Percentiles rank a stretch among this genome's conserved stretches.
Conservation (phyloP, 2,113 vertebrate genomes). For the Paramormyrops kingsleyae region DNA sequence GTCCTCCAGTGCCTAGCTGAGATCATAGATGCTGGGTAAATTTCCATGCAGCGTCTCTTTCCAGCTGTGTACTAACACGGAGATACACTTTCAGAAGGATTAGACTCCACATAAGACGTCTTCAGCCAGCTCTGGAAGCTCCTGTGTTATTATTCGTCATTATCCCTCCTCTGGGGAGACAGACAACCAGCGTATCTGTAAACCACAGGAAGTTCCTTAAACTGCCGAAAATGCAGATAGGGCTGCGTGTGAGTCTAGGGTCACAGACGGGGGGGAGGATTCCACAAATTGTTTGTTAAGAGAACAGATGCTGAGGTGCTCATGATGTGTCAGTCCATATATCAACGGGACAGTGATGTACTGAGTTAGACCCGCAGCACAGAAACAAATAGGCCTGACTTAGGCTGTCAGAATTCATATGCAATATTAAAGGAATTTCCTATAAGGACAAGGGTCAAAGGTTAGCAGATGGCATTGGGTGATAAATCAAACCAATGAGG, state of each 20-base stretch:
- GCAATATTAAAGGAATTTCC: background rate
- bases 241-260: background rate
- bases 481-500: background rate
- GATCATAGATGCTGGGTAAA: background rate
- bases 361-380: background rate
- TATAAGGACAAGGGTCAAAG: background rate
- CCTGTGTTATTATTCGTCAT: conserved; percentile 40
- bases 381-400: background rate
- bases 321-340: background rate
- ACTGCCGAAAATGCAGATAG: background rate
- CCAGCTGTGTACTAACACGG: background rate
- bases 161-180: conserved; percentile 11
- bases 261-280: background rate
- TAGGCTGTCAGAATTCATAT: background rate
- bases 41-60: background rate
- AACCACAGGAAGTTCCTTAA: conserved; percentile 4
- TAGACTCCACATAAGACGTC: conserved; percentile 33
- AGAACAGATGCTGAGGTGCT: background rate
- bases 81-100: background rate
- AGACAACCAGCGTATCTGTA: background rate
- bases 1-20: background rate
- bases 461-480: background rate
- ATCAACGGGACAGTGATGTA: background rate
- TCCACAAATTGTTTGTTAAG: background rate
- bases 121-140: conserved; percentile 33